phyloP scores from a whole-genome alignment of 2,888 invertebrate genomes.

The Scelioninae gen. 2 region DNA sequence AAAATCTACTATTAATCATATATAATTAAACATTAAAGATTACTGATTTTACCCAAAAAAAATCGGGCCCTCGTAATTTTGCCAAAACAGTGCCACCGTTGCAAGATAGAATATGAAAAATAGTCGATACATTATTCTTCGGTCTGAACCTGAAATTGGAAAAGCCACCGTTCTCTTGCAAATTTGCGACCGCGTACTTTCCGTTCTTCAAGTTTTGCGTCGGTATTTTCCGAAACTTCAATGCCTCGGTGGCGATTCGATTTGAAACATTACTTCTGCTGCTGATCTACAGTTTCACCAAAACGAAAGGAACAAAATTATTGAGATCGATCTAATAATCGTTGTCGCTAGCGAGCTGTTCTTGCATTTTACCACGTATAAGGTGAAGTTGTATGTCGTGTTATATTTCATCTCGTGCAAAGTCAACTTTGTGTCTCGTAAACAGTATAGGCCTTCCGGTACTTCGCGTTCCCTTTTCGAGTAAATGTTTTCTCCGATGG shows the following conservation, averaged over 20 bases:
- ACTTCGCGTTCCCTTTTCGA: slow-evolving; percentile 48
- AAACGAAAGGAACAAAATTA: slow-evolving; percentile 14
- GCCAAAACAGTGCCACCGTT: slow-evolving; percentile 71
- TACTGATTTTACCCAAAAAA: slow-evolving; percentile 69
- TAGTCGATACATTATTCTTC: slow-evolving; percentile 69
- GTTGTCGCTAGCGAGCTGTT: slow-evolving; percentile 19
- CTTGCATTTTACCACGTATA: slow-evolving; percentile 70
- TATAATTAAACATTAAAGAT: too few species aligned
- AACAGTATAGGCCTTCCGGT: slow-evolving; percentile 73
- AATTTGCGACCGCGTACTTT: slow-evolving; percentile 67
- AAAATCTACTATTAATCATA: too few species aligned
- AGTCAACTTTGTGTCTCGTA: slow-evolving; percentile 71
- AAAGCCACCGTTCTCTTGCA: slow-evolving; percentile 70
- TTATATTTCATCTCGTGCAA: slow-evolving; percentile 73
- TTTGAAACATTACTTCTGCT: slow-evolving; percentile 72
- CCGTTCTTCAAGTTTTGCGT: slow-evolving; percentile 69
- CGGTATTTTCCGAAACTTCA: slow-evolving; percentile 70
- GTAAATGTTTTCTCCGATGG: slow-evolving; percentile 52
- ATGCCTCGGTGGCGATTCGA: slow-evolving; percentile 68
- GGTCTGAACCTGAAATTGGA: slow-evolving; percentile 72
- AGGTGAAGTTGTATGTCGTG: slow-evolving; percentile 73
- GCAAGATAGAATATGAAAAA: slow-evolving; percentile 72
- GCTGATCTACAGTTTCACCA: slow-evolving; percentile 66
- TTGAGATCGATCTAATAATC: not conserved
- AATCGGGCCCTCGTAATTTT: slow-evolving; percentile 70